A percentile compares a stretch with the other conserved stretches of the same genome.
Evolutionary conservation across 2,797 vertebrate genomes (phyloP).

Genomic region (Myoxocephalus aenaeus): DNA sequence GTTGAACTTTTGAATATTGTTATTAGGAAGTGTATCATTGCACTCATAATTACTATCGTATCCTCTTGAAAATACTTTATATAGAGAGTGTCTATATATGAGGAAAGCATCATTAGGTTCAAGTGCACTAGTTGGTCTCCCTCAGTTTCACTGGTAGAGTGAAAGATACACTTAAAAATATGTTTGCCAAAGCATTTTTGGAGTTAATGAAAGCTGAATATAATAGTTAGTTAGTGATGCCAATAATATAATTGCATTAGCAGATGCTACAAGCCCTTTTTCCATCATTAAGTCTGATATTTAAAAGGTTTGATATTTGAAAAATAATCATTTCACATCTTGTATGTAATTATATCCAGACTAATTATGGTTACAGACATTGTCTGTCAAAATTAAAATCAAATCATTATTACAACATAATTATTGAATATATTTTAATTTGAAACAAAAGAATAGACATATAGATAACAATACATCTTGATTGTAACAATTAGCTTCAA

Average conservation of each 20-base stretch:
- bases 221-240: background rate
- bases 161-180: conserved; percentile 36
- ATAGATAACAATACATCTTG: too few relatives aligned
- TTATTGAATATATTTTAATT: too few relatives aligned
- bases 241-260: conserved; percentile 20
- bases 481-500: too few relatives aligned
- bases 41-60: conserved; percentile 58
- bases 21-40: conserved; percentile 71
- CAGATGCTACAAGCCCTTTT: background rate
- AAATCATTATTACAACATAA: background rate
- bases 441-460: too few relatives aligned
- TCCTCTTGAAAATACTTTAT: conserved; percentile 51
- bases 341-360: conserved; percentile 8
- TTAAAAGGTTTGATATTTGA: background rate
- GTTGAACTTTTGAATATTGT: conserved; percentile 67
- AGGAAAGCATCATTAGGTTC: conserved; percentile 50
- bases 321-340: background rate
- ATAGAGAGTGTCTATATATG: conserved; percentile 41
- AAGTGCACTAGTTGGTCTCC: conserved; percentile 44
- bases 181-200: conserved; percentile 41
- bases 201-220: conserved; percentile 31
- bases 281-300: conserved; percentile 1
- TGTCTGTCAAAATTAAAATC: conserved; percentile 7
- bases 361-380: background rate
- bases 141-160: conserved; percentile 23